Conservation (phyloP, 2,113 vertebrate species). For the Aspidoscelis tigris region DNA sequence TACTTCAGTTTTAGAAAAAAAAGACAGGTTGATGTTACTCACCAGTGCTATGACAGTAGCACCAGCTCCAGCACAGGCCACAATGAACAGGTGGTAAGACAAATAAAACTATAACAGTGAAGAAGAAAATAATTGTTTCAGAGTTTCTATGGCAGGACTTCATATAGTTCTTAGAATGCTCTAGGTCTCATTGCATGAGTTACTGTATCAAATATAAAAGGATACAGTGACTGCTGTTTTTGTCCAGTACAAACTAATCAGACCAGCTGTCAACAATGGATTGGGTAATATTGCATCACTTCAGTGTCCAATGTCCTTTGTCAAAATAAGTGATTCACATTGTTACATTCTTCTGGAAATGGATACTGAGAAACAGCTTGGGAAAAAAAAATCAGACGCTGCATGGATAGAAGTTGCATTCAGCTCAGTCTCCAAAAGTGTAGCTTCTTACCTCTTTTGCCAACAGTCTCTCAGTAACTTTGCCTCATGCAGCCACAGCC, state of each 20-base stretch:
- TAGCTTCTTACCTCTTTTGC: not conserved
- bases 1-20: not conserved
- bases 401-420: too few relatives aligned
- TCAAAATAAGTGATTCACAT: too few relatives aligned
- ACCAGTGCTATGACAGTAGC: slow-evolving; percentile 98
- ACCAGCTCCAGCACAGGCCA: slow-evolving; percentile 96
- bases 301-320: not conserved
- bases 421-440: not conserved
- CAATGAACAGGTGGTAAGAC: slow-evolving; percentile 98
- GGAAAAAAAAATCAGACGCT: not conserved
- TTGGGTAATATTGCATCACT: not conserved
- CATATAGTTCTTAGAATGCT: not conserved
- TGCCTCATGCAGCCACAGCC: not conserved
- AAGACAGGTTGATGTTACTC: slow-evolving; percentile 71
- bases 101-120: slow-evolving; percentile 90
- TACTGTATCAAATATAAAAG: not conserved
- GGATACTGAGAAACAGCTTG: not conserved
- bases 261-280: not conserved
- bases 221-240: not conserved
- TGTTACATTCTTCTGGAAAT: not conserved
- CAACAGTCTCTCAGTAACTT: not conserved
- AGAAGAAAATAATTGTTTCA: slow-evolving; percentile 30
- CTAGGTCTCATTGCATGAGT: not conserved
- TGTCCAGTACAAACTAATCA: not conserved
- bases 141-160: not conserved